Evolutionary conservation across 2,888 invertebrate species (phyloP).

Genomic region (Amiota minor): DNA sequence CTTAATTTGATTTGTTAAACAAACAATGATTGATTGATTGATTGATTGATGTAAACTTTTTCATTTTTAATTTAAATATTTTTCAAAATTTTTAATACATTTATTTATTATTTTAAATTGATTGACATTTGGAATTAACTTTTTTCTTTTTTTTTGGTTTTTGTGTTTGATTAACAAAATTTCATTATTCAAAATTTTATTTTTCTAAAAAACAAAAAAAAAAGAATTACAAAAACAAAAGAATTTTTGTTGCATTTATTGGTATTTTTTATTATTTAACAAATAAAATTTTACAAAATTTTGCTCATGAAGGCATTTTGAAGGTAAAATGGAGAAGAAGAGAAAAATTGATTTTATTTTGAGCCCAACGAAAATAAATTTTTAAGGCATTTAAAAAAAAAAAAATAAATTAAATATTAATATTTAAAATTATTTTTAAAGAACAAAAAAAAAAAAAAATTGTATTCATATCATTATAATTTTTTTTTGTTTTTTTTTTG

Average conservation of each 20-base stretch:
- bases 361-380: conserved; percentile 29
- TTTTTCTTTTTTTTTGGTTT: conserved; percentile 19
- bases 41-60: conserved; percentile 23
- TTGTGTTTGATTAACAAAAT: conserved; percentile 23
- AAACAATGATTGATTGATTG: conserved; percentile 13
- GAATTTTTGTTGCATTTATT: conserved; percentile 23
- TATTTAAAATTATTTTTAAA: neutral
- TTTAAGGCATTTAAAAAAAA: conserved; percentile 37
- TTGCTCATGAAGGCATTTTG: conserved; percentile 27
- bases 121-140: neutral
- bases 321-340: neutral
- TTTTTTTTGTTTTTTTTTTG: conserved; percentile 24
- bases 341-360: conserved; percentile 30
- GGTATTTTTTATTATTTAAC: conserved; percentile 12
- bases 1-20: conserved; percentile 29
- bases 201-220: too few species aligned
- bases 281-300: conserved; percentile 35
- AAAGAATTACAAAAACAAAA: too few species aligned
- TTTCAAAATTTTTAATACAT: conserved; percentile 18
- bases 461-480: conserved; percentile 25
- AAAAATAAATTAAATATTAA: neutral
- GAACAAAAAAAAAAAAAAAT: neutral
- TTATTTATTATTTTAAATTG: conserved; percentile 47
- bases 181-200: conserved; percentile 10
- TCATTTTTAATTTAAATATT: conserved; percentile 39